Evolutionary conservation across 2,113 vertebrate species (phyloP).

Genomic region (Leucoraja erinaceus): DNA sequence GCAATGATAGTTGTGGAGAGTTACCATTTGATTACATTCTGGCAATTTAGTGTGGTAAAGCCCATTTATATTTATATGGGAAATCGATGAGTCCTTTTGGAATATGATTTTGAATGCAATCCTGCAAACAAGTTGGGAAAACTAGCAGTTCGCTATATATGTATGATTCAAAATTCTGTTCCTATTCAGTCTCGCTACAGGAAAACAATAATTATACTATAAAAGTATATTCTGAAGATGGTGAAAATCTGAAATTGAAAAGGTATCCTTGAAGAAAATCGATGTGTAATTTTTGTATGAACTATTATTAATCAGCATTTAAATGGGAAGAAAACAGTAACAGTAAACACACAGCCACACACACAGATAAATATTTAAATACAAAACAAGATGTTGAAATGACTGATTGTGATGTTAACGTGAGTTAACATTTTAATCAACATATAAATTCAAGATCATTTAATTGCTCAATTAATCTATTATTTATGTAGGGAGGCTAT

Average conservation of each 20-base stretch:
- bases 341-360: neutral
- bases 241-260: neutral
- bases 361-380: neutral
- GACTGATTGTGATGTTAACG: neutral
- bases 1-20: neutral
- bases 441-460: neutral
- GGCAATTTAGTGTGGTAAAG: neutral
- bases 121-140: neutral
- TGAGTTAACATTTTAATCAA: neutral
- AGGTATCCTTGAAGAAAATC: neutral
- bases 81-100: neutral
- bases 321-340: neutral
- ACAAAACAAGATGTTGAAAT: neutral
- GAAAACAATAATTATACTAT: neutral
- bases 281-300: neutral
- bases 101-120: neutral
- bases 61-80: neutral
- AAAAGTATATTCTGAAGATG: neutral
- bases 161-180: neutral
- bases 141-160: neutral
- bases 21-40: neutral
- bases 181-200: neutral
- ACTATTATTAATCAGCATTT: neutral
- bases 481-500: too few species aligned
- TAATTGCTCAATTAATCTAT: too few species aligned